A percentile compares a stretch with the other conserved stretches of the same genome.
Conservation (phyloP, 2,797 vertebrate species). For the Mormyrops boulengeri region DNA sequence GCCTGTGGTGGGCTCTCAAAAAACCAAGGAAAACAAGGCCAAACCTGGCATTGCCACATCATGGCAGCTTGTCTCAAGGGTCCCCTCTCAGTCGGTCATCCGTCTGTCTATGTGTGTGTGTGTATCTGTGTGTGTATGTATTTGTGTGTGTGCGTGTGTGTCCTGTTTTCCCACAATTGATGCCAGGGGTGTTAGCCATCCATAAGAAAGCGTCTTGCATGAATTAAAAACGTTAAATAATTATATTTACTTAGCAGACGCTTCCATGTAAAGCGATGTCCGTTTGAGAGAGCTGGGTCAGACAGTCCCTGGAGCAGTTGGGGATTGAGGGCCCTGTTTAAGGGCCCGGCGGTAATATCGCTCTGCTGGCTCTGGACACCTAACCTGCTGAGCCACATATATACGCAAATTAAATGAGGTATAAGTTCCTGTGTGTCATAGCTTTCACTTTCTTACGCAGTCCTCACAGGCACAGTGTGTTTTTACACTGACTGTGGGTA, state of each 20-base stretch:
- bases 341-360: background rate
- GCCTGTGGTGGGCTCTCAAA: background rate
- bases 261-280: background rate
- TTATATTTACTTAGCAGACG: background rate
- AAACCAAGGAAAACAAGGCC: background rate
- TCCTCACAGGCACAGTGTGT: background rate
- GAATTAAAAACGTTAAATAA: background rate
- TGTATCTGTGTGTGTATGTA: background rate
- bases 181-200: background rate
- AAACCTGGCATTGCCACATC: background rate
- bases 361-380: background rate
- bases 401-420: background rate
- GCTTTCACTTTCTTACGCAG: background rate
- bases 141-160: background rate
- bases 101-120: background rate
- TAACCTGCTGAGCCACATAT: background rate
- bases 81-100: slow-evolving; percentile 11
- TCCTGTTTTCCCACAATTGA: background rate
- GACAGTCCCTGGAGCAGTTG: background rate
- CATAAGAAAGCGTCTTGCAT: background rate
- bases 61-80: background rate
- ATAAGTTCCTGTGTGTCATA: background rate
- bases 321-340: background rate
- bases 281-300: background rate
- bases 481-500: background rate